Conservation (phyloP, 2,797 vertebrate species). For the Knipowitschia caucasica region DNA sequence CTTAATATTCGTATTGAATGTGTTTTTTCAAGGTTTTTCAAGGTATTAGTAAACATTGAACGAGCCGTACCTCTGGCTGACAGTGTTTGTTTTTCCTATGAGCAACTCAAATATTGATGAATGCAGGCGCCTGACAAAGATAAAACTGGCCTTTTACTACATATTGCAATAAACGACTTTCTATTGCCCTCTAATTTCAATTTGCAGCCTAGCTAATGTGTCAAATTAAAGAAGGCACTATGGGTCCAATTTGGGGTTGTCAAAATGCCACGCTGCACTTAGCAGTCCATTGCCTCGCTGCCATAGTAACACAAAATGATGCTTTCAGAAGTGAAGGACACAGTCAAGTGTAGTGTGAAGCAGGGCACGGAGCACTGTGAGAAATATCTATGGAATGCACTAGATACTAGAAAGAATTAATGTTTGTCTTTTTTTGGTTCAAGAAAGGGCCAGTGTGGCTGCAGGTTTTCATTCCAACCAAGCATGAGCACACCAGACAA, state of each 20-base stretch:
- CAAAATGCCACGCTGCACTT: conserved; percentile 23
- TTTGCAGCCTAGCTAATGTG: conserved; percentile 1
- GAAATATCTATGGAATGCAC: background rate
- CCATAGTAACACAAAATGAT: conserved; percentile 3
- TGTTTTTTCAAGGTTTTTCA: background rate
- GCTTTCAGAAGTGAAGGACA: conserved; percentile 19
- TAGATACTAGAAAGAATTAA: background rate
- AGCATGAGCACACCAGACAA: too few relatives aligned
- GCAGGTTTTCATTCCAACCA: too few relatives aligned
- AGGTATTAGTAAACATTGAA: background rate
- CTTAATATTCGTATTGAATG: background rate
- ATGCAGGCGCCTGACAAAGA: background rate
- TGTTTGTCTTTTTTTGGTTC: too few relatives aligned
- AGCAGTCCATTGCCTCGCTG: conserved; percentile 20
- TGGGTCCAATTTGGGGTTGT: conserved; percentile 19
- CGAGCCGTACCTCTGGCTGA: background rate
- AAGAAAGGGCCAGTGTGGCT: too few relatives aligned
- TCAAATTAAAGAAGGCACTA: conserved; percentile 3
- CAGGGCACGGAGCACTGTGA: background rate
- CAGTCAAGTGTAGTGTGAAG: conserved; percentile 6
- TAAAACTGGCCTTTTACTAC: background rate
- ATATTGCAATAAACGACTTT: background rate
- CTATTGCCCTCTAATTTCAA: conserved; percentile 4
- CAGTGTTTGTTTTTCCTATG: background rate
- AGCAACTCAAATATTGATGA: background rate